phyloP scores from a whole-genome alignment of 2,113 vertebrate genomes.

The Vombatus ursinus region DNA sequence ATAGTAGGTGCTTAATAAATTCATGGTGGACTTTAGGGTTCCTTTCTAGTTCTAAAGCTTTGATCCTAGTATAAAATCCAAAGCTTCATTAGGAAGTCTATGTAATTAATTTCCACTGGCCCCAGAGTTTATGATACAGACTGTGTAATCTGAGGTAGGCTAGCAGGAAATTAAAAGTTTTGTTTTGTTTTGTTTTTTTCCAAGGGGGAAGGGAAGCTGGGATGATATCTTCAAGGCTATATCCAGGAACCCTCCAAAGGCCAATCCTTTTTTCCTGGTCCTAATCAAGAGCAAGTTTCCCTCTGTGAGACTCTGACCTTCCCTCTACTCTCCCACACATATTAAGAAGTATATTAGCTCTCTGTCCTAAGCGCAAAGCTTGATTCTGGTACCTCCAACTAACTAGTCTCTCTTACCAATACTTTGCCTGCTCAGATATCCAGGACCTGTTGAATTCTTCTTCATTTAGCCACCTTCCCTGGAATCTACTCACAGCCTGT shows the following conservation, averaged over 20 bases:
- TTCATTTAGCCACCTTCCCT: background rate
- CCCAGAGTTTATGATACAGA: slow-evolving; percentile 69
- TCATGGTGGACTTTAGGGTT: too few relatives aligned
- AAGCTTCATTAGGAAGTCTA: slow-evolving; percentile 3
- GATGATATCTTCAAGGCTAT: too few relatives aligned
- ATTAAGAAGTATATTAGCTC: background rate
- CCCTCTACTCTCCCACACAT: background rate
- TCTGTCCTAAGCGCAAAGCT: background rate
- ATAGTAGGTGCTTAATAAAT: too few relatives aligned
- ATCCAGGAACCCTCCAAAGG: too few relatives aligned
- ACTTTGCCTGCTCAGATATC: background rate
- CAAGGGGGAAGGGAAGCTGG: too few relatives aligned
- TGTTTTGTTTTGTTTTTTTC: too few relatives aligned
- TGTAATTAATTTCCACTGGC: slow-evolving; percentile 79
- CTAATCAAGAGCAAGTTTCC: background rate
- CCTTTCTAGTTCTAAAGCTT: background rate
- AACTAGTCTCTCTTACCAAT: background rate
- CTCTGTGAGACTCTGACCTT: background rate
- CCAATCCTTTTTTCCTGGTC: background rate
- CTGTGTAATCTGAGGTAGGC: slow-evolving; percentile 68
- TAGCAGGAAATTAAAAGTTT: slow-evolving; percentile 69
- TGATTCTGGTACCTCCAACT: background rate
- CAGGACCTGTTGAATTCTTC: background rate
- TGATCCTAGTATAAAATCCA: background rate
- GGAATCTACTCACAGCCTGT: background rate